phyloP scores from a whole-genome alignment of 37 sponge, comb jelly and placozoan genomes.

The Hexactinellida sp. region DNA sequence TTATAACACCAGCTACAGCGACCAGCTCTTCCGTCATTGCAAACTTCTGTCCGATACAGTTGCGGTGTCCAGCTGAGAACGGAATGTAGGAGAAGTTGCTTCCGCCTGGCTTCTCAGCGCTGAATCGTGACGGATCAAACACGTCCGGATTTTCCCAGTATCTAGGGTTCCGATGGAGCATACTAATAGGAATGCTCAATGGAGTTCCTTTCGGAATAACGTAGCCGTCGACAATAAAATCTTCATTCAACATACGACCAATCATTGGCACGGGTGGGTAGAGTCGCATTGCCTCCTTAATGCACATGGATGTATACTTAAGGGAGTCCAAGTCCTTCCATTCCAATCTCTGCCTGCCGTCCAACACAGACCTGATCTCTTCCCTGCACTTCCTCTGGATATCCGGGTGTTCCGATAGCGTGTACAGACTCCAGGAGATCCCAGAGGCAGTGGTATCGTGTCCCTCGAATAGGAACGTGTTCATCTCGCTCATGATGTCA shows the following conservation, averaged over 20 bases:
- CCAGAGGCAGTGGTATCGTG: too few relatives aligned
- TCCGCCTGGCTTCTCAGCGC: slow-evolving; percentile 18
- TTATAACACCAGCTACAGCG: slow-evolving; percentile 18
- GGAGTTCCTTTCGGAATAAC: slow-evolving; percentile 35
- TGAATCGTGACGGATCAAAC: slow-evolving; percentile 49
- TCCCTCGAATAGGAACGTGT: slow-evolving; percentile 77
- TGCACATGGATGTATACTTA: slow-evolving; percentile 44
- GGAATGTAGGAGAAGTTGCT: slow-evolving; percentile 50
- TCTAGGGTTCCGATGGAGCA: slow-evolving; percentile 27
- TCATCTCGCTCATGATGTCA: slow-evolving; percentile 64
- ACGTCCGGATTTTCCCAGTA: slow-evolving; percentile 44
- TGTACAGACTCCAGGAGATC: slow-evolving; percentile 34
- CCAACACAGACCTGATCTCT: slow-evolving; percentile 32
- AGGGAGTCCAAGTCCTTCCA: slow-evolving; percentile 42
- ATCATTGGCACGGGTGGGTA: slow-evolving; percentile 36
- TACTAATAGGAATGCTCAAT: slow-evolving; percentile 13
- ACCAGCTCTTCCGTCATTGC: too few relatives aligned
- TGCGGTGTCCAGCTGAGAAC: slow-evolving; percentile 58
- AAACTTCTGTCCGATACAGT: too few relatives aligned
- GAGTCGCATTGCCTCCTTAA: slow-evolving; percentile 77
- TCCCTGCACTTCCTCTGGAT: slow-evolving; percentile 53
- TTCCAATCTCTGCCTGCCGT: slow-evolving; percentile 17
- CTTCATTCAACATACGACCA: slow-evolving; percentile 22
- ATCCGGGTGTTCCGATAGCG: slow-evolving; percentile 36
- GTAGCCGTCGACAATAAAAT: slow-evolving; percentile 24